Conservation (phyloP, 2,888 invertebrate genomes). For the Dicyrtomina minuta region DNA sequence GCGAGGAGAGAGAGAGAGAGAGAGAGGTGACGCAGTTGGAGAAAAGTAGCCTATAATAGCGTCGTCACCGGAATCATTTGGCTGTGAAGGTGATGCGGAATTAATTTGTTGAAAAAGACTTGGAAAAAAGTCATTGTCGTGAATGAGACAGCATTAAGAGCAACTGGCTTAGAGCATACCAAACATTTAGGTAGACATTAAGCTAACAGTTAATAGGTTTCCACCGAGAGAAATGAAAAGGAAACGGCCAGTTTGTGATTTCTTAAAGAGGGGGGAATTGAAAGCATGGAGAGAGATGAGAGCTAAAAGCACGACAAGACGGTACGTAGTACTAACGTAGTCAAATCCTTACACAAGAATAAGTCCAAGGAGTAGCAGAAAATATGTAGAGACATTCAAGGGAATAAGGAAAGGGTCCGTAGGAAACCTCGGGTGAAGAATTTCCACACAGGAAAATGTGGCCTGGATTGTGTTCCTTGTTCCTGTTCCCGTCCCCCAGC, state of each 20-base stretch:
- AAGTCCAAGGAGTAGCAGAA: background rate
- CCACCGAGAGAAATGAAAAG: conserved; percentile 31
- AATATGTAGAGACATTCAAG: background rate
- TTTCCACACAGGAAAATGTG: too few relatives aligned
- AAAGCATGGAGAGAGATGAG: background rate
- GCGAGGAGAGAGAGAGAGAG: conserved; percentile 15
- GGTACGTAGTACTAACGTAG: background rate
- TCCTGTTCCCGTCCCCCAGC: too few relatives aligned
- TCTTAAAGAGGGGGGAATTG: conserved; percentile 1
- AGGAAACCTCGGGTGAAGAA: too few relatives aligned
- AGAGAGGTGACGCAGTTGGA: conserved; percentile 21
- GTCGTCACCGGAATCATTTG: conserved; percentile 27
- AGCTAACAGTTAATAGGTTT: conserved; percentile 32
- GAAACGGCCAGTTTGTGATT: conserved; percentile 31
- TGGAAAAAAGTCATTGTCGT: conserved; percentile 22
- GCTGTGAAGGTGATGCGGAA: conserved; percentile 34
- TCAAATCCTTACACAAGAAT: background rate
- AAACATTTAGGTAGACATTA: conserved; percentile 31
- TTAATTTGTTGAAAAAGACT: conserved; percentile 27
- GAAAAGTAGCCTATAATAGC: conserved; percentile 30
- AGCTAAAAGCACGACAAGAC: background rate
- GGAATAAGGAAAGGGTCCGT: background rate
- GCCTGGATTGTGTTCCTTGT: too few relatives aligned
- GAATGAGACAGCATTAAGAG: conserved; percentile 33
- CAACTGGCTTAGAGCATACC: conserved; percentile 33